Conservation (phyloP, 2,888 invertebrate genomes). For the Isoperla grammatica region DNA sequence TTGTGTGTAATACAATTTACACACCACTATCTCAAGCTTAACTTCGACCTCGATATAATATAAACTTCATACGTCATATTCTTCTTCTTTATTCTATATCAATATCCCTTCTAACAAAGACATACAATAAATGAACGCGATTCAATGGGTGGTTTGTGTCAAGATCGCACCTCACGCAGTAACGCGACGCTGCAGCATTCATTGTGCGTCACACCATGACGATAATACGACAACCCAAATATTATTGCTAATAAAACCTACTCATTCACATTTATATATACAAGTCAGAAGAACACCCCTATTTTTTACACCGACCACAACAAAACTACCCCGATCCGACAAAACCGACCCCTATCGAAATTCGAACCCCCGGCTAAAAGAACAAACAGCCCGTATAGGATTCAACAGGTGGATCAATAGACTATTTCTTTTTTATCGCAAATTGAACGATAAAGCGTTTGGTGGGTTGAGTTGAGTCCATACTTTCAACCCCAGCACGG, state of each 20-base stretch:
- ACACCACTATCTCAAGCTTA: too few relatives aligned
- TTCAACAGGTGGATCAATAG: slow-evolving; percentile 8
- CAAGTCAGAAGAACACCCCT: background rate
- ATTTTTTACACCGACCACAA: background rate
- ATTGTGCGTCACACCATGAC: background rate
- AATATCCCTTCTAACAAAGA: too few relatives aligned
- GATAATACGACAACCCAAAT: background rate
- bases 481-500: background rate
- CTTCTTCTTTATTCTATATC: too few relatives aligned
- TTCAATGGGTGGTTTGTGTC: too few relatives aligned
- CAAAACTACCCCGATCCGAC: background rate
- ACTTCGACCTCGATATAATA: too few relatives aligned
- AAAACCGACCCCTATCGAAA: background rate
- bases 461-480: slow-evolving; percentile 6
- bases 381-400: slow-evolving; percentile 3
- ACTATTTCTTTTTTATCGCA: background rate
- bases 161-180: too few relatives aligned
- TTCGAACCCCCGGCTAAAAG: slow-evolving; percentile 1
- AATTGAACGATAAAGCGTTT: slow-evolving; percentile 7
- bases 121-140: too few relatives aligned
- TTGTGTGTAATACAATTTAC: too few relatives aligned
- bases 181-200: too few relatives aligned
- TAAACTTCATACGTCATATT: too few relatives aligned
- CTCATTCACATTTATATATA: background rate
- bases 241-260: background rate